phyloP scores from a whole-genome alignment of 2,113 vertebrate species.

The Hiodon alosoides region DNA sequence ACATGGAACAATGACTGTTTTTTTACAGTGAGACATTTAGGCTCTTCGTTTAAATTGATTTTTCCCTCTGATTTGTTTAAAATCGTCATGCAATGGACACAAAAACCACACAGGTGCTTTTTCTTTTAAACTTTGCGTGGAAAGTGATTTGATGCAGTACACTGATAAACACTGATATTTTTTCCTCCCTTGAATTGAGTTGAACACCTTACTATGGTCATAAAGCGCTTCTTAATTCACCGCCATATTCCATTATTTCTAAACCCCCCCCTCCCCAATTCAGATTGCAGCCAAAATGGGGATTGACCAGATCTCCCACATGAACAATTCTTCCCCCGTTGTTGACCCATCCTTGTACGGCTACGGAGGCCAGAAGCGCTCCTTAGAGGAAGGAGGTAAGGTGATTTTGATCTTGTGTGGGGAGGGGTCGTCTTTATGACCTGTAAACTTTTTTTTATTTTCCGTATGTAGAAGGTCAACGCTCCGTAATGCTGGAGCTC shows the following conservation, averaged over 20 bases:
- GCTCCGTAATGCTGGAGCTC: no score
- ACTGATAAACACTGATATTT: no score
- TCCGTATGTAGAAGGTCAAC: no score
- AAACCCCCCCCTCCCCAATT: slow-evolving; percentile 14
- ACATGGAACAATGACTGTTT: slow-evolving; percentile 29
- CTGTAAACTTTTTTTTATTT: no score
- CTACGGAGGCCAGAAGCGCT: slow-evolving; percentile 85
- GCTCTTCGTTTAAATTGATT: neutral
- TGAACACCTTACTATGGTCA: no score
- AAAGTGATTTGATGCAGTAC: no score
- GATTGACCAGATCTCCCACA: slow-evolving; percentile 83
- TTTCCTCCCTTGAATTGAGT: no score
- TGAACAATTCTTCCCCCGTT: slow-evolving; percentile 85
- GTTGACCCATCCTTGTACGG: slow-evolving; percentile 85
- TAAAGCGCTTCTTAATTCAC: no score
- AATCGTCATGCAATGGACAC: no score
- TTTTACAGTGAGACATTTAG: slow-evolving; percentile 7
- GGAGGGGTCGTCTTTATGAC: neutral
- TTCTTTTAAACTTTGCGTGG: no score
- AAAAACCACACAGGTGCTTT: no score
- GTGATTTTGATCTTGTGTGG: neutral
- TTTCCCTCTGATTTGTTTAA: neutral
- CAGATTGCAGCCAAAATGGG: slow-evolving; percentile 97
- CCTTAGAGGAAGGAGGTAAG: slow-evolving; percentile 94
- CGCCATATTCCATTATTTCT: neutral